Evolutionary conservation across 2,888 invertebrate species (phyloP).

Genomic region (Lamellibrachia satsuma): DNA sequence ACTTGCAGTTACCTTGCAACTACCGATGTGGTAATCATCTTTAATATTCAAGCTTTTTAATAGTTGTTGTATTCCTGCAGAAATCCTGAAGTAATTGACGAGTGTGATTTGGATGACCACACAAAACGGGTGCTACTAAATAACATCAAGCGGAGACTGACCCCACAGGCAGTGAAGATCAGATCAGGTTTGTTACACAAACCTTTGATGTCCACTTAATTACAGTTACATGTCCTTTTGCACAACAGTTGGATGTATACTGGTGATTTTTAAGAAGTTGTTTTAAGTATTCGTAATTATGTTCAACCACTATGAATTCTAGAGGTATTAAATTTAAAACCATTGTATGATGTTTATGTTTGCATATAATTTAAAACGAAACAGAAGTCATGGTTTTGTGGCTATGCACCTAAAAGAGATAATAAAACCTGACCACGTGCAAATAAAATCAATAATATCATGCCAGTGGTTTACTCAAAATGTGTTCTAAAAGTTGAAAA

Average conservation of each 20-base stretch:
- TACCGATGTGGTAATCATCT: background rate
- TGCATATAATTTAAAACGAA: too few relatives aligned
- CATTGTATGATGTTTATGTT: too few relatives aligned
- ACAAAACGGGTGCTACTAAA: conserved; percentile 91
- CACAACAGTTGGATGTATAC: background rate
- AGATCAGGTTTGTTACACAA: conserved; percentile 74
- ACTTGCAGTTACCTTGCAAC: background rate
- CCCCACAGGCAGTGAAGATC: conserved; percentile 96
- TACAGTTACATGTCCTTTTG: background rate
- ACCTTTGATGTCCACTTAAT: background rate
- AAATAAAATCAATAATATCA: too few relatives aligned
- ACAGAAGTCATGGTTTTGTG: too few relatives aligned
- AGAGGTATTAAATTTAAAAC: too few relatives aligned
- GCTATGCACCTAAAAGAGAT: too few relatives aligned
- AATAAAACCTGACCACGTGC: too few relatives aligned
- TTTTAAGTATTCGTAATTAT: background rate
- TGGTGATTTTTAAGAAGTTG: background rate
- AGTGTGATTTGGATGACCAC: conserved; percentile 91
- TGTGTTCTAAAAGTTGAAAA: too few relatives aligned
- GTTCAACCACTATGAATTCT: too few relatives aligned
- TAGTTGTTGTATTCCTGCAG: conserved; percentile 68
- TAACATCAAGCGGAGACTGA: conserved; percentile 94
- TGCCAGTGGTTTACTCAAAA: too few relatives aligned
- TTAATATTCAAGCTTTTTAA: background rate
- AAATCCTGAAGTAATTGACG: conserved; percentile 92